phyloP scores from a whole-genome alignment of 2,888 invertebrate genomes.

The Philaethria dido region DNA sequence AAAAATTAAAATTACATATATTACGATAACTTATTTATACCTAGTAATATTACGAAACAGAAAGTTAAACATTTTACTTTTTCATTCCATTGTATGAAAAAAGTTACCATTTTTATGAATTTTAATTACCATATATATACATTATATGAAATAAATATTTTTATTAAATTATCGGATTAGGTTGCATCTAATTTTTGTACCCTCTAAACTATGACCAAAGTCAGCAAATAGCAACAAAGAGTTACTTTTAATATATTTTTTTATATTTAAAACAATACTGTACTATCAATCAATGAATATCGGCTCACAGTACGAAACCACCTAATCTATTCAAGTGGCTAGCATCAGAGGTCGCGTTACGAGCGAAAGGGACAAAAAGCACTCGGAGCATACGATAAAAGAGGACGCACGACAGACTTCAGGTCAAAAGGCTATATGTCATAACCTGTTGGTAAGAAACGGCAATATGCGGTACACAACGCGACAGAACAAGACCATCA shows the following conservation, averaged over 20 bases:
- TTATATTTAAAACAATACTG: conserved; percentile 70
- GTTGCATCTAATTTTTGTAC: background rate
- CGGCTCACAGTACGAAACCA: conserved; percentile 79
- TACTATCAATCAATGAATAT: conserved; percentile 80
- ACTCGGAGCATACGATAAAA: conserved; percentile 59
- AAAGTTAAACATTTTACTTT: too few species aligned
- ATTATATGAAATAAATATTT: too few species aligned
- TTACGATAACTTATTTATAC: too few species aligned
- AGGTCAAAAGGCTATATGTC: conserved; percentile 81
- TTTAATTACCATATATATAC: too few species aligned
- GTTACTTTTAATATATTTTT: background rate
- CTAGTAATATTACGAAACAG: too few species aligned
- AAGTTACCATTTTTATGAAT: too few species aligned
- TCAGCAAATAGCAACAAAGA: background rate
- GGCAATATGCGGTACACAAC: conserved; percentile 52
- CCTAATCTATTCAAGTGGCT: conserved; percentile 83
- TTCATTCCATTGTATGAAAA: too few species aligned
- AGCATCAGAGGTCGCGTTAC: conserved; percentile 78
- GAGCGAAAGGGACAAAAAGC: conserved; percentile 64
- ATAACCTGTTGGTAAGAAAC: conserved; percentile 78
- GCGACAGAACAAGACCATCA: conserved; percentile 64
- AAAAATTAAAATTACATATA: too few species aligned
- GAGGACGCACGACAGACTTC: conserved; percentile 66
- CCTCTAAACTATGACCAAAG: background rate
- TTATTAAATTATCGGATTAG: too few species aligned